phyloP scores from a whole-genome alignment of 2,113 vertebrate species.

The Rhea pennata region DNA sequence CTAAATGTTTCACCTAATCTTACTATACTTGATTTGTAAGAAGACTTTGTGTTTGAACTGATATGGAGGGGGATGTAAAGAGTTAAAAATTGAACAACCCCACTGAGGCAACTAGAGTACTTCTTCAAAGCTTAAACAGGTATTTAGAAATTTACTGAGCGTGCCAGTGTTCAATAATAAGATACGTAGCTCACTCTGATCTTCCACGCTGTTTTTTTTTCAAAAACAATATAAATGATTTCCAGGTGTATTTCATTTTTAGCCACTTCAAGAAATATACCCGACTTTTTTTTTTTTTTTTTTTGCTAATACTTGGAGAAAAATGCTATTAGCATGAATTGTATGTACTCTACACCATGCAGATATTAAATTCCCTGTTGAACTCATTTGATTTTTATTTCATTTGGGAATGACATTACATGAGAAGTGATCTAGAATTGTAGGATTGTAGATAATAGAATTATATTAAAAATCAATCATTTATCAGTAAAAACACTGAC shows the following conservation, averaged over 20 bases:
- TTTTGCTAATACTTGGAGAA: background rate
- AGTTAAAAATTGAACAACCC: background rate
- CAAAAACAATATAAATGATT: background rate
- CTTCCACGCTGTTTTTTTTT: background rate
- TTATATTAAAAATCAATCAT: background rate
- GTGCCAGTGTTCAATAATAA: background rate
- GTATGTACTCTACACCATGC: rapidly evolving
- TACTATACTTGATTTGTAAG: background rate
- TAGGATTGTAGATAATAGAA: background rate
- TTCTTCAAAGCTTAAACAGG: background rate
- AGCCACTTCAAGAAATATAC: background rate
- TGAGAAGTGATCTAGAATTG: background rate
- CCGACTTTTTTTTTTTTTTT: background rate
- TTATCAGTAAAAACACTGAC: background rate
- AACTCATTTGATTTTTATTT: background rate
- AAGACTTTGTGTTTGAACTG: background rate
- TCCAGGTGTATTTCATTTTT: background rate
- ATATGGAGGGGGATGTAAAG: rapidly evolving
- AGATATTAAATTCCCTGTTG: background rate
- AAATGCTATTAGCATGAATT: background rate
- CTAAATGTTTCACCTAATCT: background rate
- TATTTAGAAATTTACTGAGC: background rate
- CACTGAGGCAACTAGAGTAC: background rate
- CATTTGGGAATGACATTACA: background rate
- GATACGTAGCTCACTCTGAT: background rate